Evolutionary conservation across 2,888 invertebrate genomes (phyloP).

Genomic region (Cheilosia urbana): DNA sequence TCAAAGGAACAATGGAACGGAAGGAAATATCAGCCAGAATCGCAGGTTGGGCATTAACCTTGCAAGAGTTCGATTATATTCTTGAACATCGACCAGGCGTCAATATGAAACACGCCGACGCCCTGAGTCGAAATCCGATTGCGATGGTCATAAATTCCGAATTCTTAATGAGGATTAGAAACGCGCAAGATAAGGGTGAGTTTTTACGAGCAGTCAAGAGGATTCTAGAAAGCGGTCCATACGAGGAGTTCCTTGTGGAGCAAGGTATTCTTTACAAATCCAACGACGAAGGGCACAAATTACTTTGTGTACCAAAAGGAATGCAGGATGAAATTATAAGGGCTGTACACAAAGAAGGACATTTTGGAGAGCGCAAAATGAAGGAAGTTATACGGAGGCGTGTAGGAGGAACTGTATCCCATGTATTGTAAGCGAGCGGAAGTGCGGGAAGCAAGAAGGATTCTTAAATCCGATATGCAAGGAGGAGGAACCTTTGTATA

Average conservation of each 20-base stretch:
- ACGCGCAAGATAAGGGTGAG: neutral
- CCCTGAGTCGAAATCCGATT: slow-evolving; percentile 9
- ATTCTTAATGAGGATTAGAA: neutral
- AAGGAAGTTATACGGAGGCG: neutral
- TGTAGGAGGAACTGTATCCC: slow-evolving; percentile 10
- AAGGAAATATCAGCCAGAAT: slow-evolving; percentile 34
- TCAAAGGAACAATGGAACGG: slow-evolving; percentile 38
- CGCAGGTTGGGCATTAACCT: slow-evolving; percentile 19
- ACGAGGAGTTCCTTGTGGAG: neutral
- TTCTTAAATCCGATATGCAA: neutral
- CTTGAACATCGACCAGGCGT: slow-evolving; percentile 4
- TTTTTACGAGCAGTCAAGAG: neutral
- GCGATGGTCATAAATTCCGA: neutral
- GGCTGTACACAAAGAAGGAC: neutral
- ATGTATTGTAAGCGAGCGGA: slow-evolving; percentile 11
- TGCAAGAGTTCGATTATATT: slow-evolving; percentile 10
- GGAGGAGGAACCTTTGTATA: neutral
- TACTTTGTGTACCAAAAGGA: neutral
- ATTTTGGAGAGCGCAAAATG: slow-evolving; percentile 20
- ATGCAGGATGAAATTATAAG: neutral
- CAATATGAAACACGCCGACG: slow-evolving; percentile 14
- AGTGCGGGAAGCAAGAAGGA: slow-evolving; percentile 16
- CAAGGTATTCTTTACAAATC: slow-evolving; percentile 7
- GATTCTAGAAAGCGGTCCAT: neutral
- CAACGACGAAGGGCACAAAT: neutral